Evolutionary conservation across 2,113 vertebrate species (phyloP).

Genomic region (Psammodynastes pulverulentus): DNA sequence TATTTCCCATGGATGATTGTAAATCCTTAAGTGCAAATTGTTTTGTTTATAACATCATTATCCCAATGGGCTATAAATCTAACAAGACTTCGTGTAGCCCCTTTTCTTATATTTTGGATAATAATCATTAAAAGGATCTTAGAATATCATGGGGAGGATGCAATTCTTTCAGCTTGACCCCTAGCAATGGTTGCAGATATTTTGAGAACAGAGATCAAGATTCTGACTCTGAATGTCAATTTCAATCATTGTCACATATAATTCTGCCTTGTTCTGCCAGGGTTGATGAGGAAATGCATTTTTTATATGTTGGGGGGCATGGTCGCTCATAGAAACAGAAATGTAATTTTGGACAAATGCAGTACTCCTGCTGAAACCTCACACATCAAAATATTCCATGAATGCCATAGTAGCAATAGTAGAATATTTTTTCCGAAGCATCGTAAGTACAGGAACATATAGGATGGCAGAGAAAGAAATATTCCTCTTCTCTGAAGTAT

Average conservation of each 20-base stretch:
- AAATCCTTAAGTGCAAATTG: background rate
- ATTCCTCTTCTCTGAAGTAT: slow-evolving; percentile 1
- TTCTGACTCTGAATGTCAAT: background rate
- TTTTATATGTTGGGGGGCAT: background rate
- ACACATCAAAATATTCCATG: background rate
- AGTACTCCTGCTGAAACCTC: background rate
- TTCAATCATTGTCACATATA: background rate
- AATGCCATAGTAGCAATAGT: background rate
- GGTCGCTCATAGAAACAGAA: background rate
- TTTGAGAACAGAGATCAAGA: background rate
- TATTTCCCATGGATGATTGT: background rate
- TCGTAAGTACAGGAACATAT: background rate
- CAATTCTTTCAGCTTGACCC: background rate
- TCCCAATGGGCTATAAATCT: background rate
- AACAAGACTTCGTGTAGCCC: background rate
- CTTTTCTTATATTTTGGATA: background rate
- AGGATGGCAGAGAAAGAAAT: background rate
- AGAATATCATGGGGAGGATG: background rate
- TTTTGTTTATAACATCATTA: background rate
- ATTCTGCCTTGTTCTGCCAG: background rate
- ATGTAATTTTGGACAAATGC: background rate
- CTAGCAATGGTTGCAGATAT: no score
- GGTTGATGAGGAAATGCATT: background rate
- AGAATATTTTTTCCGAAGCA: background rate
- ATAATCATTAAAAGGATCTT: background rate